Evolutionary conservation across 2,113 vertebrate species (phyloP), one percentile per base, ranked within the genome.

Genomic region (Varanus salvator): DNA sequence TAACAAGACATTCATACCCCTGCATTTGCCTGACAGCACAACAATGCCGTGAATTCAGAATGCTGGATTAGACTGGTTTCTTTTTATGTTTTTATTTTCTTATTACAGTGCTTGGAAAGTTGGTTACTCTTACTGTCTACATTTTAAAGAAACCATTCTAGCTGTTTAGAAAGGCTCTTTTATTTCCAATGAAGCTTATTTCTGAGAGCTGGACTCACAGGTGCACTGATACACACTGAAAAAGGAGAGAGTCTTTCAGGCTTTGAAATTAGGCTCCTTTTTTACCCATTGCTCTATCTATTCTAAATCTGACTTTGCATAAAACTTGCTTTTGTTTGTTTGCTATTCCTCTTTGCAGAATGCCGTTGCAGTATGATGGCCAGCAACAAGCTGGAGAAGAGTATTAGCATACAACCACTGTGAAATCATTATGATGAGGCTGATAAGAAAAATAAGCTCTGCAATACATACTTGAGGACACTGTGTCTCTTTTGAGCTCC

Each of bases 381-480:
- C 64, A 29, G 21, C 17, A 84, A 87, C 84, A 90, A 92, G 76
- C 64, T 87, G 89, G 57, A 90, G 68, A 72, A 87, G 84, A 87
- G 38, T 31, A 78, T 87, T 84, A 87, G 80, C 52, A 80, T 87
- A 84, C 17, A 87, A 84, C 81, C 75, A 87, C 85, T 85, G 76
- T 90, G 85, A 90, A 84, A 92, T 84, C 54, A 87, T 92, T 75
- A 75, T 66, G 52, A 90, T 84, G 68, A 80, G 68, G 60, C 19
- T 25, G 85, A 87, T 90, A 92, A 91, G 6, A 27, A 19, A 90
- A 92, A 84, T 52, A 87, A 84, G 60, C 66, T 85, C 83, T 80
- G 69, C 54, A 84, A 90, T 27, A n/a, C 44, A 60, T 31, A 85
- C 83, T 85, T 85, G 82, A 78, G 85, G 82, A 85, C 82, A 88